These are phyloP conservation scores for Gnathonemus longibarbis DNA, from an alignment of 2,113 vertebrate genomes.

Conservation along the genomic window DNA sequence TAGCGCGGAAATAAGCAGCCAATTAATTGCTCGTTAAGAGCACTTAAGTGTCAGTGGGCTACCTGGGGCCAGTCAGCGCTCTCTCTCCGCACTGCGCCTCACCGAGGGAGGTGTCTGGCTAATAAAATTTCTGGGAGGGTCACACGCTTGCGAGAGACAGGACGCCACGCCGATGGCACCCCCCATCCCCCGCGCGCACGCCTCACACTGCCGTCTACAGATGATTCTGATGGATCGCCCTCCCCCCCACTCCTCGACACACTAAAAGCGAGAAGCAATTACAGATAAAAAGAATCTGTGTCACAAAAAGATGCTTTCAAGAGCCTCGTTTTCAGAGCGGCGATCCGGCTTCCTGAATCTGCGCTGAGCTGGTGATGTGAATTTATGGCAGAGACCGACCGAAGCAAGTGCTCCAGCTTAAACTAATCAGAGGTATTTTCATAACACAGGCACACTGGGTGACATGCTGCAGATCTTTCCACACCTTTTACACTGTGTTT, in stretches of 20 bases:
- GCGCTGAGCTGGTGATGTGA: not conserved
- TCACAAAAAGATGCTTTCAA: not conserved
- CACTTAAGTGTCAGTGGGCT: not conserved
- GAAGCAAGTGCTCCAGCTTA: not conserved
- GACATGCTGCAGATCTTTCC: not conserved
- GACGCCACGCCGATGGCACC: not conserved
- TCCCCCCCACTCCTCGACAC: not conserved
- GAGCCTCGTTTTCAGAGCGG: not conserved
- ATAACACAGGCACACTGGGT: not conserved
- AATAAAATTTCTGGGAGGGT: not conserved
- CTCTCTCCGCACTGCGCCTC: not conserved
- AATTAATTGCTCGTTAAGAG: not conserved
- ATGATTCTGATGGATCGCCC: not conserved
- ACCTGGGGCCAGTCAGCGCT: not conserved
- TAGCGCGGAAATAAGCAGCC: not conserved
- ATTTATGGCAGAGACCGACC: not conserved
- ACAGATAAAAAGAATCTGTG: not conserved
- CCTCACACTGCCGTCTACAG: not conserved
- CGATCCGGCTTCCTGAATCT: not conserved
- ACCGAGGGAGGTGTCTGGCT: not conserved
- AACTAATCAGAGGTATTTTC: not conserved
- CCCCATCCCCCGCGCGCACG: no score
- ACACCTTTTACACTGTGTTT: not conserved
- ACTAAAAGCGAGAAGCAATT: slow-evolving; percentile 19
- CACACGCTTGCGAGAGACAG: not conserved